Base-by-base conservation (phyloP, 2,113 vertebrate species). In the Seriola quinqueradiata region DNA sequence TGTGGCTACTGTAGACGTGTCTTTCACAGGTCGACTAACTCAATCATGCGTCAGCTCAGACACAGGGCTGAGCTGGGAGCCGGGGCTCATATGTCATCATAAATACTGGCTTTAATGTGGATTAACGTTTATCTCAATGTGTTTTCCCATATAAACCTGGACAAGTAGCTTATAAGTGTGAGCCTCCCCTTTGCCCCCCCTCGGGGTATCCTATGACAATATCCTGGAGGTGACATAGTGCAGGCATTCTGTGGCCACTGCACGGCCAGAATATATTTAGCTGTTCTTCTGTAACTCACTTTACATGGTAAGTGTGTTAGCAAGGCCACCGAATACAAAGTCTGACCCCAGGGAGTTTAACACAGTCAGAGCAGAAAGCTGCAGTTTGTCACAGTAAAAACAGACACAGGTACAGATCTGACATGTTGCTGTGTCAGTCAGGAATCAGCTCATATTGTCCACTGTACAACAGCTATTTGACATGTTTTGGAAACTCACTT, bases 201-300 rank as follows among this genome's bases (percentile, higher is more conserved):
- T 76, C 55, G 52, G 75, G 50, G 89, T 93, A 85, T 95, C 90
- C 72, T 80, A 63, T 92, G 83, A 90, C 91, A 84, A 54, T 64
- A 83, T 86, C 68, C 84, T 79, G 64, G 69, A 79, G 87, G 83
- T 88, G 85, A 89, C 83, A 87, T 40, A 77, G 72, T 64, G 65
- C 58, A 63, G 79, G 85, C 70, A 89, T 86, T 89, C 81, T 82
- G 73, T 77, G 79, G 81, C 2, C 21, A 57, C 70, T 36, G 25
- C 59, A 75, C n/a, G 57, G 59, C 75, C 85, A 83, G 89, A 91
- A 77, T 95, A 95, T 95, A 94, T 95, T 95, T 95, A 96, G 95
- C 92, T 77, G 54, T 80, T 88, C 82, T 88, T 60, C 79, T 86
- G 70, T 90, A 89, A 87, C 88, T 85, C 81, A 69, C 88, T 93